These are phyloP conservation scores for Zelleria hepariella DNA, from an alignment of 2,888 invertebrate species.

Conservation along the genomic window DNA sequence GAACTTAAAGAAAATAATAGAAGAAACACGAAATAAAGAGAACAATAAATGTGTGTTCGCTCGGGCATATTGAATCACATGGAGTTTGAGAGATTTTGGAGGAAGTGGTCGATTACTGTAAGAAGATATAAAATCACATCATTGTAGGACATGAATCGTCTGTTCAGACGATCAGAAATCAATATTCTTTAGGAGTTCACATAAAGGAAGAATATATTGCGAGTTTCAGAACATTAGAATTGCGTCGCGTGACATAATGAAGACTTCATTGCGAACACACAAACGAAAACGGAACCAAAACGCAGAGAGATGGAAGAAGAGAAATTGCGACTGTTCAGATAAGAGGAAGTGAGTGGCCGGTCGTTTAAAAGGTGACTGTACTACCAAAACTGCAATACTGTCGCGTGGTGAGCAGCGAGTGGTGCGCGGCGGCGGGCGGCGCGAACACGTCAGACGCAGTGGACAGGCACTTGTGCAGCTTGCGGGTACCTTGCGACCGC, in stretches of 20 bases:
- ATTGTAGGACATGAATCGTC: too few species aligned
- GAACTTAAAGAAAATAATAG: not conserved
- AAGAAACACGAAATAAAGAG: not conserved
- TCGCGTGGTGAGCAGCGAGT: slow-evolving; percentile 85
- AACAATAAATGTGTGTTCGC: not conserved
- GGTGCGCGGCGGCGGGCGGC: slow-evolving; percentile 73
- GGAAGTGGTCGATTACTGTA: too few species aligned
- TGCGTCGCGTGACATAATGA: not conserved
- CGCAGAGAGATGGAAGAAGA: slow-evolving; percentile 17
- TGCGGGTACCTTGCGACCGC: slow-evolving; percentile 96
- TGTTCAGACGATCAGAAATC: not conserved
- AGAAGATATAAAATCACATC: too few species aligned
- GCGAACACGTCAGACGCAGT: slow-evolving; percentile 86
- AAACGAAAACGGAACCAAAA: slow-evolving; percentile 7
- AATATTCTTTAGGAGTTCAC: not conserved
- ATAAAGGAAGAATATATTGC: slow-evolving; percentile 9
- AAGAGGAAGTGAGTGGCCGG: slow-evolving; percentile 35
- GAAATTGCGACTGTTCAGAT: slow-evolving; percentile 67
- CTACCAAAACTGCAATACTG: slow-evolving; percentile 97
- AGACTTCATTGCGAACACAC: slow-evolving; percentile 13
- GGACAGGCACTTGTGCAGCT: slow-evolving; percentile 93
- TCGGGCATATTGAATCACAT: not conserved
- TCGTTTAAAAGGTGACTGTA: slow-evolving; percentile 78
- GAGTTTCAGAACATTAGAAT: slow-evolving; percentile 14
- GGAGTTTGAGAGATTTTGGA: too few species aligned